A percentile compares a stretch with the other conserved stretches of the same genome.
Evolutionary conservation across 2,888 invertebrate genomes (phyloP).

Genomic region (Leptogaster cylindrica): DNA sequence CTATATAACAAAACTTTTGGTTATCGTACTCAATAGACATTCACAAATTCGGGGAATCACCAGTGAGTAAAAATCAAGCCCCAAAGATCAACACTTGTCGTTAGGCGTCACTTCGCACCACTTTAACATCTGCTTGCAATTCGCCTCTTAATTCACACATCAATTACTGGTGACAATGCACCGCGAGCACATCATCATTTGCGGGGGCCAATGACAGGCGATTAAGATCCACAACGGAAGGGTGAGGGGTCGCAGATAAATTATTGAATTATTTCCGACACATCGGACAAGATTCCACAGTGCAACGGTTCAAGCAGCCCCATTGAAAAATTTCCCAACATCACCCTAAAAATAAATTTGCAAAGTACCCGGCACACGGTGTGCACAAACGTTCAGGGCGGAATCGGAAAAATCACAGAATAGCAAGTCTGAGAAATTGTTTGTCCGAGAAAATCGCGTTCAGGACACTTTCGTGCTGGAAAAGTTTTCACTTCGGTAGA

Average conservation of each 20-base stretch:
- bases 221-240: no score
- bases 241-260: constrained; percentile 6
- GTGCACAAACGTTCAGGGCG: background rate
- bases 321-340: background rate
- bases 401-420: background rate
- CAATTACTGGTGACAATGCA: background rate
- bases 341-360: constrained; percentile 26
- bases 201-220: background rate
- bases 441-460: background rate
- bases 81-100: background rate
- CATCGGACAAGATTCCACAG: background rate
- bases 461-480: background rate
- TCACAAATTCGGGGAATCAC: background rate
- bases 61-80: background rate
- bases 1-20: no score
- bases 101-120: constrained; percentile 5
- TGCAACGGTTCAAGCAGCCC: background rate
- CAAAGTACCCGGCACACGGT: background rate
- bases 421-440: background rate
- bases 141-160: constrained; percentile 14
- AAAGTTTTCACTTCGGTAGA: background rate
- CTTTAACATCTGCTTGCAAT: constrained; percentile 12
- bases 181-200: background rate
- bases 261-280: constrained; percentile 30
- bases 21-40: constrained; percentile 19